Base-by-base conservation (phyloP, 2,888 invertebrate genomes). In the Ceramica pisi region DNA sequence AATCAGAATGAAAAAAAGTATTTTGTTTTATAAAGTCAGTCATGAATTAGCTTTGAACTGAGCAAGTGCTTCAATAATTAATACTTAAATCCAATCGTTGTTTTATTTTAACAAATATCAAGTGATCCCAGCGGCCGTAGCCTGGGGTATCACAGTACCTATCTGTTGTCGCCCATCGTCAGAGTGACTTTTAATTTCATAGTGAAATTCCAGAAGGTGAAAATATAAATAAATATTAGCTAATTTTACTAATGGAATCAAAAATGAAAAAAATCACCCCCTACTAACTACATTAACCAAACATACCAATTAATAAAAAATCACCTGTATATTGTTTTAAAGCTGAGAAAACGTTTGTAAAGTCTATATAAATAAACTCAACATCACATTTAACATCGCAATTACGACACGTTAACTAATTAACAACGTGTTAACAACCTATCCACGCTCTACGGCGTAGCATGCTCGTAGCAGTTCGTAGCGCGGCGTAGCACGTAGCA, bases 401-500 rank as follows among this genome's bases (percentile, higher is more conserved):
- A 51, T 67, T 77, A 48, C 41, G 16, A 71, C 23, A 35, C 19
- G 53, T 50, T 38, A 26, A 48, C 35, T 31, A 67, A 71, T 65
- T 61, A 41, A 38, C 56, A 38, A 10, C 14, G 21, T 3, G 35
- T 56, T 38, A 56, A 82, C n/a, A 19, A 65, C 46, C 14, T n/a
- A 59, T n/a, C 57, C 26, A 61, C 68, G 59, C 21, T 50, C 41
- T 66, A 53, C 80, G 74, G 80, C 75, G 67, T 63, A 71, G 83
- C 76, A 67, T 10, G 26, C 50, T 59, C 80, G 75, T 82, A 82
- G 79, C 41, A 0, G 6, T 23, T 67, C 67, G 46, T 46, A 75
- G 67, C 26, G 26, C 19, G 26, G 21, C 65, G 80, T 61, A 80
- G 67, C 57, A 57, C 81, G 68, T 60, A 71, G 66, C 61, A 23